A percentile compares a stretch with the other conserved stretches of the same genome.
Conservation (phyloP, 2,888 invertebrate genomes). For the Noctua fimbriata region DNA sequence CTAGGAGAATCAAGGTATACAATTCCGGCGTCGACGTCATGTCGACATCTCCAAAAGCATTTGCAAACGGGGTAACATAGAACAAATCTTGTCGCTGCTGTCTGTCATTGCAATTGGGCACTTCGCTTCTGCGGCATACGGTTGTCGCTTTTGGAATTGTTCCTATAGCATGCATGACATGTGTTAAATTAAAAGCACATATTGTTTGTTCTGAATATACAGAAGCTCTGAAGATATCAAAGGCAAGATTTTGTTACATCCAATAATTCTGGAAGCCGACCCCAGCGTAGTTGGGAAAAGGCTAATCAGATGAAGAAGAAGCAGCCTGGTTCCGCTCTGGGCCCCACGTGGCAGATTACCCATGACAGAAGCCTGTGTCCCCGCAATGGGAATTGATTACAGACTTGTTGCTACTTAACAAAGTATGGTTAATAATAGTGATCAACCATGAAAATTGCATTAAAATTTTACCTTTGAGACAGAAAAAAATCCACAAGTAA, state of each 20-base stretch:
- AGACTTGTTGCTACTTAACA: not conserved
- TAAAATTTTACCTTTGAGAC: not conserved
- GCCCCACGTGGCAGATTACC: too few species aligned
- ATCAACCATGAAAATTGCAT: not conserved
- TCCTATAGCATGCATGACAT: not conserved
- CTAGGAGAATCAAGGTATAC: not conserved
- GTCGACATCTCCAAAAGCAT: not conserved
- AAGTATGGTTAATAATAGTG: not conserved
- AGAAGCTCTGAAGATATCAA: not conserved
- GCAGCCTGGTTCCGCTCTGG: not conserved
- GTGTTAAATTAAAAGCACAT: not conserved
- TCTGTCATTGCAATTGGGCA: not conserved
- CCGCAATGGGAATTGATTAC: not conserved
- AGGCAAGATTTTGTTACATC: not conserved
- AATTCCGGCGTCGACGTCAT: not conserved
- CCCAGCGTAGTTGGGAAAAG: not conserved
- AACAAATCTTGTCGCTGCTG: not conserved
- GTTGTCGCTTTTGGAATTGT: not conserved
- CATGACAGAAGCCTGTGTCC: not conserved
- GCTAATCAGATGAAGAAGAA: not conserved
- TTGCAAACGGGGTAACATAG: not conserved
- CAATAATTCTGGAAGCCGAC: not conserved
- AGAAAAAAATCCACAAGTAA: not conserved
- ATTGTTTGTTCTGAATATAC: not conserved
- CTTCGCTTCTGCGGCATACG: not conserved